phyloP scores from a whole-genome alignment of 2,113 vertebrate species.

The Sinosuthora webbiana region DNA sequence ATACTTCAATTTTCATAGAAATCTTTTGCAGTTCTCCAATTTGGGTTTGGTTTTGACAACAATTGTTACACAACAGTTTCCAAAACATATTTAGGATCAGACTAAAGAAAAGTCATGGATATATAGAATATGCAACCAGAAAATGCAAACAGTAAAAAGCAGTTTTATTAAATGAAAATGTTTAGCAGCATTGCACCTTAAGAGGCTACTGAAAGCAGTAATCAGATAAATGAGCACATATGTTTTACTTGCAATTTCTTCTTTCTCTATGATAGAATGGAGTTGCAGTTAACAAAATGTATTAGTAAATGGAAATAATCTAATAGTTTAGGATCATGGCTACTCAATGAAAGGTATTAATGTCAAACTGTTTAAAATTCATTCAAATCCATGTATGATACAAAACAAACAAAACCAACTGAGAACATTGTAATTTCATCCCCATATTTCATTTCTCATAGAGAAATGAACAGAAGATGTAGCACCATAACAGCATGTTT shows the following conservation, averaged over 20 bases:
- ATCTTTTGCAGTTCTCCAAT: not conserved
- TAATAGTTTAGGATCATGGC: not conserved
- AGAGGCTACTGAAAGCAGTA: conserved; percentile 17
- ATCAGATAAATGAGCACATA: not conserved
- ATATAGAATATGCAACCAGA: conserved; percentile 22
- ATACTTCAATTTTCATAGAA: not conserved
- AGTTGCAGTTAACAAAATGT: not conserved
- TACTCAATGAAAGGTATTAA: not conserved
- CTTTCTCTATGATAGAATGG: not conserved
- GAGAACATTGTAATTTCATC: not conserved
- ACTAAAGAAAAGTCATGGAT: conserved; percentile 7
- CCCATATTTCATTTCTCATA: not conserved
- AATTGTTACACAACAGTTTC: not conserved
- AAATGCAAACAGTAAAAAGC: conserved; percentile 47
- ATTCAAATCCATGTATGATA: not conserved
- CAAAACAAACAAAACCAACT: not conserved
- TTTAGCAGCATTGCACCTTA: conserved; percentile 30
- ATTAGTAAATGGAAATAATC: conserved; percentile 42
- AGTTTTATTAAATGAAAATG: conserved; percentile 15
- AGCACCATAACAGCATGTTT: not conserved
- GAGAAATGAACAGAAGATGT: not conserved
- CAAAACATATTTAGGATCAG: not conserved
- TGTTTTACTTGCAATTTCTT: not conserved
- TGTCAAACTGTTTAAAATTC: not conserved
- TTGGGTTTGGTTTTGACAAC: not conserved